Conservation (phyloP, 2,888 invertebrate species). For the Tromatobia lineatoria region DNA sequence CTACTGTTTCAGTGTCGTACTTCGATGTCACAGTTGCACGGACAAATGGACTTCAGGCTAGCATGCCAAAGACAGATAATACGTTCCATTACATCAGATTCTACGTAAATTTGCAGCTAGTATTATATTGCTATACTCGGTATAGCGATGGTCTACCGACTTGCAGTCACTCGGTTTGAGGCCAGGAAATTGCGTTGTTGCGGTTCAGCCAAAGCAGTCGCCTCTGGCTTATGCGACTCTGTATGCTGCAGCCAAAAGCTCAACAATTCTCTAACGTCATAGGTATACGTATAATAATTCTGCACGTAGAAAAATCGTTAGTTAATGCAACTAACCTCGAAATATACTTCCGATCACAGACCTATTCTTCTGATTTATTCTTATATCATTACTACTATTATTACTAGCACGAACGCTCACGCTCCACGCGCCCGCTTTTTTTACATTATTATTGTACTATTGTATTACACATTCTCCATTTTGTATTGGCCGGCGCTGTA, state of each 20-base stretch:
- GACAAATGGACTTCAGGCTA: slow-evolving; percentile 54
- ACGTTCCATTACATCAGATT: slow-evolving; percentile 46
- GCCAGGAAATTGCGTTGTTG: slow-evolving; percentile 54
- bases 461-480: too few species aligned
- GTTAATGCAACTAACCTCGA: too few species aligned
- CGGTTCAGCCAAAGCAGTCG: slow-evolving; percentile 50
- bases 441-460: too few species aligned
- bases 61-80: slow-evolving; percentile 50
- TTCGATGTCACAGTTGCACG: slow-evolving; percentile 8
- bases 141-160: slow-evolving; percentile 3
- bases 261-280: background rate
- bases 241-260: background rate
- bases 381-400: too few species aligned
- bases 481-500: too few species aligned
- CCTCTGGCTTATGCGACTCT: background rate
- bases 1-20: slow-evolving; percentile 21
- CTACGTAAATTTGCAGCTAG: slow-evolving; percentile 35
- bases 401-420: too few species aligned
- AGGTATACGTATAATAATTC: background rate
- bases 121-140: background rate
- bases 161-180: slow-evolving; percentile 1
- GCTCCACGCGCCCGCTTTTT: too few species aligned
- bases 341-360: too few species aligned
- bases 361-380: too few species aligned
- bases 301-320: background rate